Evolutionary conservation across 2,113 vertebrate species (phyloP).

Genomic region (Acrocephalus arundinaceus): DNA sequence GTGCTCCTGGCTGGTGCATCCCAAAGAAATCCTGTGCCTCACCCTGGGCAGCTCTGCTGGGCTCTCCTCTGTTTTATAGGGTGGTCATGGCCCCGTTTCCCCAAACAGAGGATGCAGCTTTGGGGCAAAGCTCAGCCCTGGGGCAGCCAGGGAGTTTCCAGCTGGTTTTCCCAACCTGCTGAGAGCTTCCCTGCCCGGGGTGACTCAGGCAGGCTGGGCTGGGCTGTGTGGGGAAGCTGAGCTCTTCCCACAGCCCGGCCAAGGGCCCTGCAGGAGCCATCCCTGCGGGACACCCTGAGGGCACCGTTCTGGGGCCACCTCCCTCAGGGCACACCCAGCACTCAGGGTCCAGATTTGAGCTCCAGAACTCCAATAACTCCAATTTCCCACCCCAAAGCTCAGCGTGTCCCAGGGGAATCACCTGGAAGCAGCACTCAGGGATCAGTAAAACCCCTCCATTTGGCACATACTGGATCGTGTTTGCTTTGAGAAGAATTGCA

Average conservation of each 20-base stretch:
- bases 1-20: neutral
- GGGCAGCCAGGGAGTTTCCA: neutral
- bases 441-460: neutral
- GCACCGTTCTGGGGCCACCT: neutral
- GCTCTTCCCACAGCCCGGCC: neutral
- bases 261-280: neutral
- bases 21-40: neutral
- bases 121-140: neutral
- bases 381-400: neutral
- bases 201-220: neutral
- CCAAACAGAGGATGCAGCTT: neutral
- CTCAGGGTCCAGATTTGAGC: rapidly evolving
- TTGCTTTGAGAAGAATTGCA: neutral
- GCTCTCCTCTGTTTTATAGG: neutral
- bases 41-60: neutral
- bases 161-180: neutral
- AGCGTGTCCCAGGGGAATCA: neutral
- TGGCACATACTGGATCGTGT: neutral
- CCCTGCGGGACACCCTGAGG: neutral
- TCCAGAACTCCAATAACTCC: rapidly evolving
- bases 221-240: neutral
- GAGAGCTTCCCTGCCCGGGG: neutral
- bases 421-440: neutral
- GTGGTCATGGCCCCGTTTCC: rapidly evolving
- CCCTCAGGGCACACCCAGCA: neutral